Evolutionary conservation across 2,113 vertebrate genomes (phyloP), one percentile per base, ranked within the genome.

Genomic region (Galeopterus variegatus): DNA sequence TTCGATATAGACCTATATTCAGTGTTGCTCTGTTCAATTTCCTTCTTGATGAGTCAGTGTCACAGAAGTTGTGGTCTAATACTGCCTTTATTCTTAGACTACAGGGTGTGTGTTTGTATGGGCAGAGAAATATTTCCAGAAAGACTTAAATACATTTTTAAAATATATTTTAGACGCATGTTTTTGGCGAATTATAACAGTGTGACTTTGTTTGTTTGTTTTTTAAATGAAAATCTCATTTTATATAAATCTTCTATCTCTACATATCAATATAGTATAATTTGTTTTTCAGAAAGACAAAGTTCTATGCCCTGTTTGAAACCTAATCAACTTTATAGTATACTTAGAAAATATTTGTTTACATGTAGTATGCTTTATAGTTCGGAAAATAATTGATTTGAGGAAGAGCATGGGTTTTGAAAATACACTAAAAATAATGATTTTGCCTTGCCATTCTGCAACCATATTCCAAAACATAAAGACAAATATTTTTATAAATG

Each of bases 331-430:
- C 1, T 64, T 62, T 58, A 52, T 70, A 85, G 24, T 19, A 54
- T 21, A 54, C 15, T 15, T 67, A 81, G 1, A 65, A 67, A 88
- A 70, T 72, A 77, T 65, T 88, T 94, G 58, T 52, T 64, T 65
- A 64, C 0, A 36, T 90, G 62, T 48, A 83, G 31, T 6, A 52
- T 52, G 10, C 5, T 75, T 76, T 82, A 4, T 56, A 18, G 3
- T n/a, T 92, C 93, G 8, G 6, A 91, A 88, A 85, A 70, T 58
- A 69, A 45, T 85, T 83, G 12, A 94, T 80, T 80, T 62, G 33
- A 31, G 6, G 83, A 31, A 6, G 83, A 90, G 8, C 58, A 6
- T 72, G 24, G 36, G 3, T 17, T 54, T n/a, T 85, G 48, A 79
- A 73, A 73, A 56, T 65, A 56, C 12, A 8, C 12, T 62, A 21